Conservation (phyloP, 1,140 invertebrate genomes). For the Platyura marginata region DNA sequence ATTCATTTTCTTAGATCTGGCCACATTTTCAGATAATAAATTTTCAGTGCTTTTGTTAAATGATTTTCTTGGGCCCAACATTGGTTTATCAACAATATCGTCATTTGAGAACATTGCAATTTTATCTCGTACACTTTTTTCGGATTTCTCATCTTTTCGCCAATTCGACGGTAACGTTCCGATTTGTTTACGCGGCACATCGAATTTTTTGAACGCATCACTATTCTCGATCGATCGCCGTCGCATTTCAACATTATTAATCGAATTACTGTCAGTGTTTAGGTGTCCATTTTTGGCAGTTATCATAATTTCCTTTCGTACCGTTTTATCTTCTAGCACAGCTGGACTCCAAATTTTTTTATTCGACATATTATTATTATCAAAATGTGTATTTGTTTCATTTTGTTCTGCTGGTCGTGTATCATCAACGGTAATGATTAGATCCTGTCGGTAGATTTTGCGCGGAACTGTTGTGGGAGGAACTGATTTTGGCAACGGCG, state of each 20-base stretch:
- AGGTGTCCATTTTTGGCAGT: too few relatives aligned
- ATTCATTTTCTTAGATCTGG: conserved; percentile 3
- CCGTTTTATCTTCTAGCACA: neutral
- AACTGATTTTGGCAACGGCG: conserved; percentile 19
- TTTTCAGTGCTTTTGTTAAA: conserved; percentile 33
- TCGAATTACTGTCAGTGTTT: neutral
- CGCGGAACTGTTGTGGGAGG: conserved; percentile 18
- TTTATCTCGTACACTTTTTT: conserved; percentile 64
- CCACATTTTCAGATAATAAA: conserved; percentile 19
- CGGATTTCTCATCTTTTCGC: conserved; percentile 54
- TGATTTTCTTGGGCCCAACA: conserved; percentile 10
- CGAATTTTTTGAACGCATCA: too few relatives aligned
- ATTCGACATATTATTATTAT: neutral
- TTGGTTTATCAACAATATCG: conserved; percentile 8
- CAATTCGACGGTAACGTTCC: conserved; percentile 17
- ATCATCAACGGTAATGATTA: conserved; percentile 20
- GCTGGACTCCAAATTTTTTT: neutral
- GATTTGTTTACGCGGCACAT: neutral
- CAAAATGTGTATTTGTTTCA: neutral
- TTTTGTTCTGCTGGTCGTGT: conserved; percentile 5
- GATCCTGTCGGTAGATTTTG: conserved; percentile 20
- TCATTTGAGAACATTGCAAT: conserved; percentile 67
- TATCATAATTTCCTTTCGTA: neutral
- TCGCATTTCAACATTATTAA: neutral
- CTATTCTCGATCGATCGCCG: neutral